phyloP scores from a whole-genome alignment of 1,140 invertebrate species.

The Papilio dardanus region DNA sequence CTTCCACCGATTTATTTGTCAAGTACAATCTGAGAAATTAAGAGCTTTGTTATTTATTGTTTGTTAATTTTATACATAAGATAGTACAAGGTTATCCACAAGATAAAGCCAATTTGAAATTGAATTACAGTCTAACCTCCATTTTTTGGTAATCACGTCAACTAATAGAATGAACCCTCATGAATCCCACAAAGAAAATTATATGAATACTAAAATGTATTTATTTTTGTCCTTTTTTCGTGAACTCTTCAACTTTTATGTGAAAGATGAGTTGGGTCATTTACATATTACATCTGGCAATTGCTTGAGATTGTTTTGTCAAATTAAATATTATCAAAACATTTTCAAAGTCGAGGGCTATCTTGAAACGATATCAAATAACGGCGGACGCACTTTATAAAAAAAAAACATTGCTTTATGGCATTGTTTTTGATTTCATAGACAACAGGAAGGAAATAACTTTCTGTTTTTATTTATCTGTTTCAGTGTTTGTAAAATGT shows the following conservation, averaged over 20 bases:
- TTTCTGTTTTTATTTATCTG: neutral
- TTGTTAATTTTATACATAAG: neutral
- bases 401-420: conserved; percentile 4
- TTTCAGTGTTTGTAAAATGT: neutral
- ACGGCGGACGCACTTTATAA: neutral
- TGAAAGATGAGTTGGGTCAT: conserved; percentile 2
- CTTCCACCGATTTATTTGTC: conserved; percentile 23
- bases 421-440: neutral
- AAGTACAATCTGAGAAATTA: conserved; percentile 24
- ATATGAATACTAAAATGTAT: neutral
- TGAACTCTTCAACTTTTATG: neutral
- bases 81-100: neutral
- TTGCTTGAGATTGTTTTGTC: conserved; percentile 9
- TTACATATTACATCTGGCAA: neutral
- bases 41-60: neutral
- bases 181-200: neutral
- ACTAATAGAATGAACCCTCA: neutral
- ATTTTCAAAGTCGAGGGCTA: neutral
- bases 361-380: too few relatives aligned
- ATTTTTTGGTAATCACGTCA: neutral
- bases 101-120: neutral
- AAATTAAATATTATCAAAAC: neutral
- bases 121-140: neutral
- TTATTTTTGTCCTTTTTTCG: neutral
- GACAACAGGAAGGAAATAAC: neutral